Percentiles rank a stretch among this genome's conserved stretches.
Evolutionary conservation across 2,888 invertebrate species (phyloP).

Genomic region (Dryomyza anilis): DNA sequence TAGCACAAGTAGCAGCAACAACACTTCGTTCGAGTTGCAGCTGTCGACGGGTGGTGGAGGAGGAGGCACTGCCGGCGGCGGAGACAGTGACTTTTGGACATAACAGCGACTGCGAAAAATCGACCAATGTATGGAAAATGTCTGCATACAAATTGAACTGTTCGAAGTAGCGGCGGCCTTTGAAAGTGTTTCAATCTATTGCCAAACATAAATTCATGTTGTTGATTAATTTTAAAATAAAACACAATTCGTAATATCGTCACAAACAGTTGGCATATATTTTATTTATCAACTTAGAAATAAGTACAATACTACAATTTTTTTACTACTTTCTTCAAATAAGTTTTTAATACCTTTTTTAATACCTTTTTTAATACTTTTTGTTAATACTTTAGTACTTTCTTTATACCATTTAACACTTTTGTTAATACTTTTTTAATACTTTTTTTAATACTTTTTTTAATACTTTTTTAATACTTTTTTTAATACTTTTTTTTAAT

Average conservation of each 20-base stretch:
- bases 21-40: slow-evolving; percentile 25
- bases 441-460: neutral
- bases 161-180: no score
- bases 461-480: neutral
- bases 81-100: slow-evolving; percentile 40
- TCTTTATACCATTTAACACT: neutral
- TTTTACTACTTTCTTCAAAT: slow-evolving; percentile 17
- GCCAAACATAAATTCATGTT: neutral
- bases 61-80: slow-evolving; percentile 24
- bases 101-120: slow-evolving; percentile 7
- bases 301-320: no score
- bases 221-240: no score
- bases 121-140: no score
- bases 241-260: no score
- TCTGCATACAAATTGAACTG: no score
- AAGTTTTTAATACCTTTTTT: neutral
- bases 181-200: neutral
- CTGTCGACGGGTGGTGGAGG: slow-evolving; percentile 27
- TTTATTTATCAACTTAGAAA: no score
- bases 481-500: neutral
- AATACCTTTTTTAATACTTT: neutral
- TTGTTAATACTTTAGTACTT: neutral
- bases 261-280: no score
- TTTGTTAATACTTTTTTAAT: neutral
- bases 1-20: neutral